These are phyloP conservation scores for Pseudorhombus dupliciocellatus DNA, from an alignment of 2,113 vertebrate species.

Conservation along the genomic window DNA sequence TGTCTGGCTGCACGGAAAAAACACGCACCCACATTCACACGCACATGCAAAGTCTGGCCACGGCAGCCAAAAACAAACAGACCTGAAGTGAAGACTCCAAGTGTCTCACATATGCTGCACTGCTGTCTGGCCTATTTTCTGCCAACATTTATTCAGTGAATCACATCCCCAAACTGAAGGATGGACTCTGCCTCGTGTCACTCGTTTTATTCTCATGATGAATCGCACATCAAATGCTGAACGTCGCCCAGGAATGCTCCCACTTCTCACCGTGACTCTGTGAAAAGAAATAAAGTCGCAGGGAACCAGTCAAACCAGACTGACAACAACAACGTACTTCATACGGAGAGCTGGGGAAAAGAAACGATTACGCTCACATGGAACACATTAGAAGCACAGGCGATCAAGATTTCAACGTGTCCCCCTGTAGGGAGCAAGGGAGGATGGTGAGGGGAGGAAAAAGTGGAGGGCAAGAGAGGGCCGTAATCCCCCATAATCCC, in stretches of 20 bases:
- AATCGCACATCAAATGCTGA: neutral
- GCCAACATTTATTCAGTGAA: too few species aligned
- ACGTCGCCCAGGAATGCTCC: constrained; percentile 9
- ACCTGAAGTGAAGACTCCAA: neutral
- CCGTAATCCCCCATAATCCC: constrained; percentile 62
- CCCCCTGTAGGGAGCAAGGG: neutral
- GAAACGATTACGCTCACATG: neutral
- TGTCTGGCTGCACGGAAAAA: constrained; percentile 24
- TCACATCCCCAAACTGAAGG: neutral
- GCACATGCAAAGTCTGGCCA: neutral
- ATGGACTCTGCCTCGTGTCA: neutral
- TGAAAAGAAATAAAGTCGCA: neutral
- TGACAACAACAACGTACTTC: neutral
- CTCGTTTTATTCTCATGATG: neutral
- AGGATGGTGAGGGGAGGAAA: constrained; percentile 54
- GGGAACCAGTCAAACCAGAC: constrained; percentile 24
- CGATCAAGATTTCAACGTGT: constrained; percentile 5
- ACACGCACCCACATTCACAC: constrained; percentile 10
- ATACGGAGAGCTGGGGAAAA: neutral
- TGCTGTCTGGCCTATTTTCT: neutral
- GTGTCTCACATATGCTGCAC: neutral
- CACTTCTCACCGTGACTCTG: neutral
- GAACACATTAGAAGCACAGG: neutral
- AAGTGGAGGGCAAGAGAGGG: constrained; percentile 56
- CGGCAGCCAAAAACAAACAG: constrained; percentile 40